Evolutionary conservation across 2,888 invertebrate species (phyloP).

Genomic region (Linnaemya tessellans): DNA sequence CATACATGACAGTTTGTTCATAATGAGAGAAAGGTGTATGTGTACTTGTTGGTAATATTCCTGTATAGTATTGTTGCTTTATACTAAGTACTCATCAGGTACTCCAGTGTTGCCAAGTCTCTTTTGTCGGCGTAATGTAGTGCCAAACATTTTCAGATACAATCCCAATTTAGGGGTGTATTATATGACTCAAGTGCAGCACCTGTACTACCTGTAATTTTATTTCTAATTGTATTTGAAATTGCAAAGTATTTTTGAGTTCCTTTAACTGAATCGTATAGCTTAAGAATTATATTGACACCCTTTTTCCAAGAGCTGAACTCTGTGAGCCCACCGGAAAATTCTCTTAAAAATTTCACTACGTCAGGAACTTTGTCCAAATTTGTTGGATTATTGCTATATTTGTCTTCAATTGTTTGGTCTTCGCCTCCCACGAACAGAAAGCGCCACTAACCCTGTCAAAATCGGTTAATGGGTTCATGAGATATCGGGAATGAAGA

Average conservation of each 20-base stretch:
- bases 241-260: not conserved
- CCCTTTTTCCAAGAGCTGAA: not conserved
- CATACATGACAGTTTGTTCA: no score
- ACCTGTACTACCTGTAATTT: not conserved
- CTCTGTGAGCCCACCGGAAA: not conserved
- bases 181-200: not conserved
- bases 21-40: no score
- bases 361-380: slow-evolving; percentile 5
- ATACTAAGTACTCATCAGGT: slow-evolving; percentile 57
- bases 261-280: not conserved
- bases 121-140: slow-evolving; percentile 68
- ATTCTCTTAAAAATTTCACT: not conserved
- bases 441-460: no score
- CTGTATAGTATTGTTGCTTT: slow-evolving; percentile 48
- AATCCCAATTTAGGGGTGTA: slow-evolving; percentile 7
- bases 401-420: not conserved
- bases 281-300: not conserved
- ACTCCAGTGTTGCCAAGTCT: no score
- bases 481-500: no score
- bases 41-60: slow-evolving; percentile 59
- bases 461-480: no score
- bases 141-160: slow-evolving; percentile 39
- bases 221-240: not conserved
- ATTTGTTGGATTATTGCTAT: not conserved
- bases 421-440: no score